These are phyloP conservation scores for Ormia ochracea DNA, from an alignment of 2,888 invertebrate species.

Conservation along the genomic window DNA sequence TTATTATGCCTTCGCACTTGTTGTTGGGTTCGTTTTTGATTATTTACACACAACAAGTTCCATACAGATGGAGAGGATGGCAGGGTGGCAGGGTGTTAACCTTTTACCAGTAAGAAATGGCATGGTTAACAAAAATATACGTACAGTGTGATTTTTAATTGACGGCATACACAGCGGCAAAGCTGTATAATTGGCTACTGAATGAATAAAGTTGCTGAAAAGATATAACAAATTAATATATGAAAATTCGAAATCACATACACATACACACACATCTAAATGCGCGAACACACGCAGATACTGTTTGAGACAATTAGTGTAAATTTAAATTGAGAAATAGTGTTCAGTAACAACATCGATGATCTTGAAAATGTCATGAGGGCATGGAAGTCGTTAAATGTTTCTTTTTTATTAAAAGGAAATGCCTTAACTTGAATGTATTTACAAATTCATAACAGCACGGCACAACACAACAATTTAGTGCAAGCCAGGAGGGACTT, in stretches of 20 bases:
- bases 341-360: neutral
- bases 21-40: neutral
- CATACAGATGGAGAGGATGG: neutral
- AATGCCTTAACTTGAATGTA: neutral
- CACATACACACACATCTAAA: neutral
- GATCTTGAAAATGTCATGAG: constrained; percentile 40
- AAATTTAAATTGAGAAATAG: too few relatives aligned
- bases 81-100: neutral
- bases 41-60: neutral
- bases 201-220: constrained; percentile 4
- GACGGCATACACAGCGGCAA: constrained; percentile 18
- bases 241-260: neutral
- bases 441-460: neutral
- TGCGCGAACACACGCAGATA: too few relatives aligned
- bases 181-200: constrained; percentile 32
- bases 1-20: constrained; percentile 7
- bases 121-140: constrained; percentile 16
- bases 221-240: neutral
- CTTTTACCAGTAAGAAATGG: neutral
- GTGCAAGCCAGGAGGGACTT: too few relatives aligned
- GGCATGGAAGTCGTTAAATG: constrained; percentile 17
- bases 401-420: neutral
- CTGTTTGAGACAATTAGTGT: too few relatives aligned
- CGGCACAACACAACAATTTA: too few relatives aligned
- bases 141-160: constrained; percentile 13